Percentiles rank a stretch among this genome's conserved stretches.
Conservation (phyloP, 2,113 vertebrate species). For the Zosterops borbonicus region DNA sequence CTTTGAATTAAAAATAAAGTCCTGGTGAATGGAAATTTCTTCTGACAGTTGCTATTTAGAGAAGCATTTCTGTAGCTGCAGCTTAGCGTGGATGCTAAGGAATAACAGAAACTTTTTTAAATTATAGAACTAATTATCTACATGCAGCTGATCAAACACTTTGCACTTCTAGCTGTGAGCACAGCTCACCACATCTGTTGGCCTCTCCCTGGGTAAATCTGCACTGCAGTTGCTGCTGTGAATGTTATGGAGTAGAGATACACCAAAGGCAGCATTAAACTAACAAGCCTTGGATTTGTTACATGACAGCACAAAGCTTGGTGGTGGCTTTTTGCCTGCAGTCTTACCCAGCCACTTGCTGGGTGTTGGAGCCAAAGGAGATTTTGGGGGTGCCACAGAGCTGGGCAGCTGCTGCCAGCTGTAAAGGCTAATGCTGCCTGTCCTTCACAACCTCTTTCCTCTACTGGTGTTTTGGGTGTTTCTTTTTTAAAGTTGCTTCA, state of each 20-base stretch:
- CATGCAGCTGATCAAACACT: conserved; percentile 49
- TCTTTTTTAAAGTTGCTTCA: background rate
- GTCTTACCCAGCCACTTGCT: background rate
- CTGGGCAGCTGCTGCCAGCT: background rate
- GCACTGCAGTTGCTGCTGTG: background rate
- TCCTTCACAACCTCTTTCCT: background rate
- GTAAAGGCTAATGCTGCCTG: background rate
- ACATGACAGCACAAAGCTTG: background rate
- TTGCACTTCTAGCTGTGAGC: conserved; percentile 42
- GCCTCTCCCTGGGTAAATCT: conserved; percentile 26
- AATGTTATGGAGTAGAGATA: conserved; percentile 12
- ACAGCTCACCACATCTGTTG: conserved; percentile 53
- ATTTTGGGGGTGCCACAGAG: background rate
- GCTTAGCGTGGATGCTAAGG: background rate
- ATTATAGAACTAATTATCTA: conserved; percentile 40
- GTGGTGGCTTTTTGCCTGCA: background rate
- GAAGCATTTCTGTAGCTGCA: conserved; percentile 38
- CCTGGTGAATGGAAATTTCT: background rate
- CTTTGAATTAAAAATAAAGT: conserved; percentile 38
- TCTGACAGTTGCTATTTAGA: background rate
- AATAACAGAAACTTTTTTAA: conserved; percentile 58
- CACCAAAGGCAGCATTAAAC: conserved; percentile 31
- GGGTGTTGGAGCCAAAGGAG: background rate
- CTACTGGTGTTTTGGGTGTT: rapidly evolving
- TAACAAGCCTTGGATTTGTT: conserved; percentile 60